Percentiles rank a stretch among this genome's conserved stretches.
Evolutionary conservation across 1,140 invertebrate species (phyloP).

Genomic region (Sycophila sp.): DNA sequence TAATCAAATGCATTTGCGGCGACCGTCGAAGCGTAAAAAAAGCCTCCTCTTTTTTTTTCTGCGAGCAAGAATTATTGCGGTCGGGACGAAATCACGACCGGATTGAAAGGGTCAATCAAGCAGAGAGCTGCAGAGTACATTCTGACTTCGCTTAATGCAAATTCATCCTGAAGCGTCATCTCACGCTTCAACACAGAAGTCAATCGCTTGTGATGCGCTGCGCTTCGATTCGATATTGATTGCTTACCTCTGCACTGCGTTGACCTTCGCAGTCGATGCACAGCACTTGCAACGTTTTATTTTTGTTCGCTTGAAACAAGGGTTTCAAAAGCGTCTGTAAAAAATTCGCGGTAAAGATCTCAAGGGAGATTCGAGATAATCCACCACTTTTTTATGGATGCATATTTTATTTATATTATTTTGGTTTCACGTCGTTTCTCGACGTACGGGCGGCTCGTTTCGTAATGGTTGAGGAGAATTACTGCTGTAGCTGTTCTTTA

Average conservation of each 20-base stretch:
- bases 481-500: too few relatives aligned
- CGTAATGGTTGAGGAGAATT: too few relatives aligned
- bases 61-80: background rate
- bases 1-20: background rate
- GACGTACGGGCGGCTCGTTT: too few relatives aligned
- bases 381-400: too few relatives aligned
- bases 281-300: too few relatives aligned
- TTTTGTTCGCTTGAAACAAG: too few relatives aligned
- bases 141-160: background rate
- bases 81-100: background rate
- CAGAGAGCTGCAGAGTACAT: background rate
- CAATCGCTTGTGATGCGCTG: background rate
- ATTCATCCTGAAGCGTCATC: background rate
- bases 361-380: too few relatives aligned
- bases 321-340: too few relatives aligned
- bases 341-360: too few relatives aligned
- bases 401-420: too few relatives aligned
- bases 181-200: background rate
- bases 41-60: background rate
- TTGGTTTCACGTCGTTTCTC: too few relatives aligned
- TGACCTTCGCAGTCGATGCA: background rate
- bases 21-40: background rate
- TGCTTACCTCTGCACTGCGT: background rate
- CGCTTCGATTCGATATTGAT: background rate
- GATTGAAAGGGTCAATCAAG: background rate